Conservation (phyloP, 2,113 vertebrate genomes). For the Lepus timidus region DNA sequence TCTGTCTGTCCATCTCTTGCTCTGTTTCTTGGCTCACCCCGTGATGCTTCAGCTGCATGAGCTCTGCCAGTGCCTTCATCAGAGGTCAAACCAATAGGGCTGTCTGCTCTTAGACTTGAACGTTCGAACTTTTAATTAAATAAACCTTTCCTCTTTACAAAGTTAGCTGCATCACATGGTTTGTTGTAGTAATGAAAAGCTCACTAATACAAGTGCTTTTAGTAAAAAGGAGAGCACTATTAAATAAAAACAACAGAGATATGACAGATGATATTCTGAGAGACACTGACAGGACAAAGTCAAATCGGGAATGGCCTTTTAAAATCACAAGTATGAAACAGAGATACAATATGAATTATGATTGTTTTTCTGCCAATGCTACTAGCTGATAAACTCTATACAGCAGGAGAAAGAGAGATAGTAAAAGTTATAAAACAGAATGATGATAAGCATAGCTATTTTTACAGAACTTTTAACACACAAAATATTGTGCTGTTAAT, state of each 20-base stretch:
- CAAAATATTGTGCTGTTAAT: slow-evolving; percentile 21
- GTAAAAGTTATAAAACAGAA: slow-evolving; percentile 32
- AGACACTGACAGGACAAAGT: slow-evolving; percentile 36
- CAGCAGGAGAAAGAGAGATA: slow-evolving; percentile 7
- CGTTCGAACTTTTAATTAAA: too few relatives aligned
- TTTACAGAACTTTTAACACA: slow-evolving; percentile 39
- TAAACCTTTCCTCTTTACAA: too few relatives aligned
- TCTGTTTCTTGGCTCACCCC: too few relatives aligned
- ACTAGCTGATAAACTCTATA: slow-evolving; percentile 14
- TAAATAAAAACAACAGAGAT: neutral
- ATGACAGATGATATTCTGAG: neutral
- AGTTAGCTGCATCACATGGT: too few relatives aligned
- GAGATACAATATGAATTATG: slow-evolving; percentile 33
- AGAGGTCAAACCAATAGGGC: too few relatives aligned
- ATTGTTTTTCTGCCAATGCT: slow-evolving; percentile 39
- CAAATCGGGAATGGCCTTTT: neutral
- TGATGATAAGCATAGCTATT: slow-evolving; percentile 12
- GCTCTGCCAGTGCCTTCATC: too few relatives aligned
- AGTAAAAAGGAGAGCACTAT: neutral
- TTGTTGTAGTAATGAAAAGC: too few relatives aligned
- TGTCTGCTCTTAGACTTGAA: too few relatives aligned
- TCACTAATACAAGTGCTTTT: too few relatives aligned
- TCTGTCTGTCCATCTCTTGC: too few relatives aligned
- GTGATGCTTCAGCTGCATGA: too few relatives aligned
- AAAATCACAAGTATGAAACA: slow-evolving; percentile 25